These are phyloP conservation scores for Trematomus loennbergii DNA, from an alignment of 2,113 vertebrate species.

Conservation along the genomic window DNA sequence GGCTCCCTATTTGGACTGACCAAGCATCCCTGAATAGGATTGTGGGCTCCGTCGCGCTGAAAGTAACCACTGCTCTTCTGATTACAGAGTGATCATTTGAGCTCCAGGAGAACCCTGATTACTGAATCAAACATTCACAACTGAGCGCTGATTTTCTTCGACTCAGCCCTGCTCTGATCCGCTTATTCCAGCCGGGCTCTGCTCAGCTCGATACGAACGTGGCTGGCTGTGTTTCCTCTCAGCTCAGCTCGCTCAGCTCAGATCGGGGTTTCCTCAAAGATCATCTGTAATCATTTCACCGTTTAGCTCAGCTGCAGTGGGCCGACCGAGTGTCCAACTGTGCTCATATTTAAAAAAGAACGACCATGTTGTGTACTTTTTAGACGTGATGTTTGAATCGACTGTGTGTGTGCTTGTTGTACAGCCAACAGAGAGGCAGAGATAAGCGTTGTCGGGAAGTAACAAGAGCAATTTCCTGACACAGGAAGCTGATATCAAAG, in stretches of 20 bases:
- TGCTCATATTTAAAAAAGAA: not conserved
- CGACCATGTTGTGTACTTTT: not conserved
- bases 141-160: slow-evolving; percentile 31
- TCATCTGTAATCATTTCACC: slow-evolving; percentile 30
- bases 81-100: slow-evolving; percentile 71
- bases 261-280: slow-evolving; percentile 23
- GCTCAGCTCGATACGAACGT: slow-evolving; percentile 33
- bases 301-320: not conserved
- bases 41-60: slow-evolving; percentile 44
- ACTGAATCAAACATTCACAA: slow-evolving; percentile 59
- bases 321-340: not conserved
- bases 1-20: slow-evolving; percentile 11
- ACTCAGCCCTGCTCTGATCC: slow-evolving; percentile 27
- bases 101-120: slow-evolving; percentile 64
- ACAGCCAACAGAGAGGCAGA: not conserved
- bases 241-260: slow-evolving; percentile 13
- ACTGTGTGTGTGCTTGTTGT: slow-evolving; percentile 1
- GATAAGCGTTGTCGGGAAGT: slow-evolving; percentile 29
- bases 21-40: slow-evolving; percentile 27
- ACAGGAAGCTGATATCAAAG: slow-evolving; percentile 42
- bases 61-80: slow-evolving; percentile 58
- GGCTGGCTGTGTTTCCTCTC: slow-evolving; percentile 12
- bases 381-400: not conserved
- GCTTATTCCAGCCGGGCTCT: slow-evolving; percentile 46
- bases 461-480: slow-evolving; percentile 50